Evolutionary conservation across 2,888 invertebrate genomes (phyloP).

Genomic region (Drosophila kanekoi): DNA sequence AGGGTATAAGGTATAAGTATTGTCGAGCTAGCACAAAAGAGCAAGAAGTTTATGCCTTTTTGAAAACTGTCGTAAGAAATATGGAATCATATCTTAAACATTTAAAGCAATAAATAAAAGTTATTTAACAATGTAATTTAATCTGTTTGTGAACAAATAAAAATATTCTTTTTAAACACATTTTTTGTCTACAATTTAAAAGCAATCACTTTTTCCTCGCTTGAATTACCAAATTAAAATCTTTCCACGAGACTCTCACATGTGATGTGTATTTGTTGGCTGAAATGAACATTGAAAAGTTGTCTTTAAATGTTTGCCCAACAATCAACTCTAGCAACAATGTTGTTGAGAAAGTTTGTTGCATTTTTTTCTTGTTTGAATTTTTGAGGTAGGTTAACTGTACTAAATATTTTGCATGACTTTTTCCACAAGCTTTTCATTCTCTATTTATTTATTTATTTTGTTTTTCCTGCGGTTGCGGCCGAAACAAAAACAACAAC

Average conservation of each 20-base stretch:
- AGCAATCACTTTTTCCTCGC: too few relatives aligned
- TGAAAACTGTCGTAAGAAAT: too few relatives aligned
- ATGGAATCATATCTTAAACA: too few relatives aligned
- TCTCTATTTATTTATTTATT: slow-evolving; percentile 20
- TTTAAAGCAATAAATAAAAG: too few relatives aligned
- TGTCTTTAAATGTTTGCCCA: slow-evolving; percentile 15
- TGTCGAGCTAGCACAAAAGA: too few relatives aligned
- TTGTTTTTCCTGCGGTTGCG: slow-evolving; percentile 52
- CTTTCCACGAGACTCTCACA: neutral
- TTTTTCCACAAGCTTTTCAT: slow-evolving; percentile 36
- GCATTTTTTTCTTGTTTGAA: slow-evolving; percentile 13
- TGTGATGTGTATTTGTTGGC: neutral
- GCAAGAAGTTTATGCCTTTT: too few relatives aligned
- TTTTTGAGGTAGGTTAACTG: slow-evolving; percentile 65
- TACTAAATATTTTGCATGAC: slow-evolving; percentile 59
- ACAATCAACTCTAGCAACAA: slow-evolving; percentile 32
- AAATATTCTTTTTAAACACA: too few relatives aligned
- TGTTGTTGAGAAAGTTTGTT: slow-evolving; percentile 65
- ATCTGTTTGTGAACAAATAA: too few relatives aligned
- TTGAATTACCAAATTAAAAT: too few relatives aligned
- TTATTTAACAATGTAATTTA: too few relatives aligned
- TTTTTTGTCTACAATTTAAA: too few relatives aligned
- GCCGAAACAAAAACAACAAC: slow-evolving; percentile 21
- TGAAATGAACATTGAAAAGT: slow-evolving; percentile 21
- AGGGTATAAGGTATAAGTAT: too few relatives aligned